phyloP scores from a whole-genome alignment of 2,113 vertebrate genomes.

The Periophthalmodon schlosseri region DNA sequence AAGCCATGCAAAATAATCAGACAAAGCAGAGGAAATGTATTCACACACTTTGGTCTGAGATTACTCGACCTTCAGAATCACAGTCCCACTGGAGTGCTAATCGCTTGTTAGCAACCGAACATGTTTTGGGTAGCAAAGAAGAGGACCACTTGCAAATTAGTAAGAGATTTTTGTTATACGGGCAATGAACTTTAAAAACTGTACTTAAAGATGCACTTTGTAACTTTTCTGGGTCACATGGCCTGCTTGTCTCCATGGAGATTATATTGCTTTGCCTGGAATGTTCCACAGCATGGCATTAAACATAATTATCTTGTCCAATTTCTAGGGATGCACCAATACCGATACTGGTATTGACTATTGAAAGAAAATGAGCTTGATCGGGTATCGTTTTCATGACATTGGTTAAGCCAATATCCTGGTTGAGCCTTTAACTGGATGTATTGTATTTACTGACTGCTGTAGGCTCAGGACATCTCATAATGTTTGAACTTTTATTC shows the following conservation, averaged over 20 bases:
- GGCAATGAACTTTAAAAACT: too few species aligned
- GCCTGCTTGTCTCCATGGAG: too few species aligned
- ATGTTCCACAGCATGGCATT: background rate
- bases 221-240: background rate
- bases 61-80: background rate
- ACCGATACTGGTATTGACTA: too few species aligned
- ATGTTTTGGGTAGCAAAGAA: background rate
- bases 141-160: background rate
- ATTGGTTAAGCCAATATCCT: too few species aligned
- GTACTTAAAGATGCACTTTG: background rate
- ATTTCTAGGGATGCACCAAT: too few species aligned
- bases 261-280: background rate
- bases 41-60: background rate
- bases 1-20: background rate
- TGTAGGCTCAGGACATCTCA: too few species aligned
- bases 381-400: too few species aligned
- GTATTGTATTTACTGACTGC: too few species aligned
- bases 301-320: too few species aligned
- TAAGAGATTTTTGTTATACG: background rate
- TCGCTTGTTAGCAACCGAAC: background rate
- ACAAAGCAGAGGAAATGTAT: background rate
- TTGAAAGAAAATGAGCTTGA: too few species aligned
- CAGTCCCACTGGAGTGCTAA: background rate
- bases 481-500: too few species aligned
- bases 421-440: too few species aligned